These are phyloP conservation scores for Brotogeris chrysoptera DNA, from an alignment of 2,797 vertebrate species.

Conservation along the genomic window DNA sequence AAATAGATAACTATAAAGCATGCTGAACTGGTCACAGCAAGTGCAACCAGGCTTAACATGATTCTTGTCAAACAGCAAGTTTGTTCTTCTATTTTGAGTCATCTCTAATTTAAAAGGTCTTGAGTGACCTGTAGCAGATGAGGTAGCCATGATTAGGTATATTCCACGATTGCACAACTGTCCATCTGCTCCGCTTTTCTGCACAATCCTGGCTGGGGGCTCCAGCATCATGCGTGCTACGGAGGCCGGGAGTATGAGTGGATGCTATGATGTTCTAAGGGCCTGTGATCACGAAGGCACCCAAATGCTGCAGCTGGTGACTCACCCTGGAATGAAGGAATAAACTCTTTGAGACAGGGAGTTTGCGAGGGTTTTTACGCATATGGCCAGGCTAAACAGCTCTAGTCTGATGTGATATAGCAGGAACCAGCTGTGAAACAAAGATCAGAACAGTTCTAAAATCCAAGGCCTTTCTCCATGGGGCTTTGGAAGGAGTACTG, in stretches of 20 bases:
- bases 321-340: neutral
- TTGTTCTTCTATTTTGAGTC: constrained; percentile 16
- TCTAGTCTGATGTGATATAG: neutral
- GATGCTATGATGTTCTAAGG: neutral
- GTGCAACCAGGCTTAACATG: neutral
- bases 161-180: neutral
- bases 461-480: neutral
- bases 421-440: neutral
- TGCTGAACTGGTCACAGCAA: neutral
- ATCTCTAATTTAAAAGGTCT: neutral
- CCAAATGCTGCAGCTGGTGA: neutral
- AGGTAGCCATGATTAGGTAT: neutral
- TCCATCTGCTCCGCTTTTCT: constrained; percentile 21
- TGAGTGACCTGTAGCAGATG: neutral
- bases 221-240: neutral
- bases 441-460: neutral
- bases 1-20: neutral
- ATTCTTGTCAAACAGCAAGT: neutral
- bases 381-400: neutral
- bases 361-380: neutral
- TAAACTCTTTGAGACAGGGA: neutral
- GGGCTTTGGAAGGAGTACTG: neutral
- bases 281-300: neutral
- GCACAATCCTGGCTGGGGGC: neutral
- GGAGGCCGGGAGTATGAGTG: neutral